Evolutionary conservation across 2,888 invertebrate genomes (phyloP).

Genomic region (Ennomos quercinarius): DNA sequence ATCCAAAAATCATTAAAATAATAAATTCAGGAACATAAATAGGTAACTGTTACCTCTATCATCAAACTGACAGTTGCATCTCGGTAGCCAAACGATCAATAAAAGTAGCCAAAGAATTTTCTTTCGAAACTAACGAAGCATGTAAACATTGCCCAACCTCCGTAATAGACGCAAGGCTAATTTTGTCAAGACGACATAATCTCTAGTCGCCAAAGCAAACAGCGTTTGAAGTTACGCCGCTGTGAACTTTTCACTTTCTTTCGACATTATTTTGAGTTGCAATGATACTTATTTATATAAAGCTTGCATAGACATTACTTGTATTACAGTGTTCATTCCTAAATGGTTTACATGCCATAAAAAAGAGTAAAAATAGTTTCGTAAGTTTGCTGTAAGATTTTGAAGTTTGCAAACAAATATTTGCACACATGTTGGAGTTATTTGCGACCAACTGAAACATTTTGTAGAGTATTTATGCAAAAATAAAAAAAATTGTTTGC

Average conservation of each 20-base stretch:
- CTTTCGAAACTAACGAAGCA: constrained; percentile 62
- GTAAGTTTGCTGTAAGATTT: too few relatives aligned
- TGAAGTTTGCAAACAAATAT: too few relatives aligned
- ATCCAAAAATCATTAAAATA: too few relatives aligned
- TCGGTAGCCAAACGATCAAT: constrained; percentile 23
- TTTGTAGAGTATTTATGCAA: too few relatives aligned
- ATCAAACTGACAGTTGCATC: neutral
- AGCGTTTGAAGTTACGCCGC: constrained; percentile 71
- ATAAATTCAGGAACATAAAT: too few relatives aligned
- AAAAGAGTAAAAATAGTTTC: too few relatives aligned
- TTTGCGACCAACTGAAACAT: too few relatives aligned
- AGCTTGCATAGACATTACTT: neutral
- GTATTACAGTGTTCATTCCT: too few relatives aligned
- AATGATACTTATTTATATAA: neutral
- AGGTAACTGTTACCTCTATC: too few relatives aligned
- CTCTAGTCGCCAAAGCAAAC: constrained; percentile 65
- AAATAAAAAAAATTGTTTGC: too few relatives aligned
- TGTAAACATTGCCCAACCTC: constrained; percentile 71
- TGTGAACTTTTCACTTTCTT: constrained; percentile 65
- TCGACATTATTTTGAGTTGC: constrained; percentile 32
- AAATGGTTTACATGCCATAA: too few relatives aligned
- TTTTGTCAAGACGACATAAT: constrained; percentile 79
- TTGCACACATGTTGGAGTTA: too few relatives aligned
- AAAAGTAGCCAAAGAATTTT: constrained; percentile 48
- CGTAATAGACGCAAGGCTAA: constrained; percentile 66